phyloP scores from a whole-genome alignment of 2,888 invertebrate species.

The Drosophila dives region DNA sequence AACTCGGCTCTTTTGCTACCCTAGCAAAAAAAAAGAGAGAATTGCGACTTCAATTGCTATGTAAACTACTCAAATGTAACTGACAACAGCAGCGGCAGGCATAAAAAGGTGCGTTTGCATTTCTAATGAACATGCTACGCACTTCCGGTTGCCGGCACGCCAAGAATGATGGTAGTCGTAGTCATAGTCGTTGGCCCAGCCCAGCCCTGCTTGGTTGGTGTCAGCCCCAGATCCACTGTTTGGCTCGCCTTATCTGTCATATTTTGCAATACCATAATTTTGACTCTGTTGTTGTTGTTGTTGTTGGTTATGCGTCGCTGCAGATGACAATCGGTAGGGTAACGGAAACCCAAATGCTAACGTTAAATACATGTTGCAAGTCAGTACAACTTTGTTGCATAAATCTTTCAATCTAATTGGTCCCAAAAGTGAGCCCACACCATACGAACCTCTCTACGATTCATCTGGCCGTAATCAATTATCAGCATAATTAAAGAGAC shows the following conservation, averaged over 20 bases:
- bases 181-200: conserved; percentile 28
- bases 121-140: conserved; percentile 83
- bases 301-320: conserved; percentile 73
- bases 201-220: conserved; percentile 1
- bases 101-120: conserved; percentile 82
- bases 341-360: not conserved
- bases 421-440: conserved; percentile 38
- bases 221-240: conserved; percentile 16
- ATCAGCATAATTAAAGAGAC: conserved; percentile 69
- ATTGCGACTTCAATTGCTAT: conserved; percentile 44
- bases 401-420: conserved; percentile 66
- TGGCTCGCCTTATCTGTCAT: conserved; percentile 70
- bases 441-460: conserved; percentile 9
- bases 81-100: conserved; percentile 45
- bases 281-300: conserved; percentile 21
- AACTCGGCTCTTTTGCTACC: conserved; percentile 12
- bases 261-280: conserved; percentile 78
- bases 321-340: conserved; percentile 13
- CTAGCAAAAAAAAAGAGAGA: conserved; percentile 11
- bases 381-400: conserved; percentile 32
- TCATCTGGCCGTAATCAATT: conserved; percentile 68
- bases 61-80: conserved; percentile 66
- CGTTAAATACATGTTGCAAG: conserved; percentile 22
- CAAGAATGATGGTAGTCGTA: conserved; percentile 70
- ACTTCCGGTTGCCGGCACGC: conserved; percentile 74